A percentile compares a stretch with the other conserved stretches of the same genome.
Evolutionary conservation across 2,113 vertebrate genomes (phyloP).

Genomic region (Heloderma charlesbogerti): DNA sequence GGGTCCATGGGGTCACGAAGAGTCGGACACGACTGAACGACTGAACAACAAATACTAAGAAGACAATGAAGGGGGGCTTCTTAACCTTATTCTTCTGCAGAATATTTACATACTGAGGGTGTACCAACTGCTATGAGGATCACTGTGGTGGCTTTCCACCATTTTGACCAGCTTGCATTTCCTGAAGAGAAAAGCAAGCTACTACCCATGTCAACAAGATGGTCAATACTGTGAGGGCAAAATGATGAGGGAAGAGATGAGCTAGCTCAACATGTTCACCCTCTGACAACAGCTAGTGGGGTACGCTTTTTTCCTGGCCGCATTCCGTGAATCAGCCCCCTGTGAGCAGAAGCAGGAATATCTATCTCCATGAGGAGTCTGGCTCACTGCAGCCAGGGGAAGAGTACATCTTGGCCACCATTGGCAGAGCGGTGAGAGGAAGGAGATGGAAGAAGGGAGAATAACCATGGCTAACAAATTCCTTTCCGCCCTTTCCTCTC

Average conservation of each 20-base stretch:
- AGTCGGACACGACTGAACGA: no score
- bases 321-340: background rate
- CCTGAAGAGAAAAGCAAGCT: background rate
- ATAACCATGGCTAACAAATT: background rate
- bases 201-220: background rate
- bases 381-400: background rate
- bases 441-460: background rate
- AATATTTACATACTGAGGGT: background rate
- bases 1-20: no score
- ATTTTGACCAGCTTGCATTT: background rate
- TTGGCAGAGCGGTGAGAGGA: background rate
- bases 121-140: background rate
- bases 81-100: background rate
- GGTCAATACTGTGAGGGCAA: background rate
- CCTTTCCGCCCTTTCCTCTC: background rate
- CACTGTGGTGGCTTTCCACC: background rate
- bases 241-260: background rate
- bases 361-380: no score
- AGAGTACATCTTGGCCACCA: background rate
- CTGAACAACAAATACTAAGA: no score
- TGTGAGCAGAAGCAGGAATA: no score
- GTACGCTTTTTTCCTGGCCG: background rate
- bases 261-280: no score
- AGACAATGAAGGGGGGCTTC: no score
- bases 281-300: background rate